phyloP scores from a whole-genome alignment of 2,888 invertebrate species.

The Calameuta filiformis region DNA sequence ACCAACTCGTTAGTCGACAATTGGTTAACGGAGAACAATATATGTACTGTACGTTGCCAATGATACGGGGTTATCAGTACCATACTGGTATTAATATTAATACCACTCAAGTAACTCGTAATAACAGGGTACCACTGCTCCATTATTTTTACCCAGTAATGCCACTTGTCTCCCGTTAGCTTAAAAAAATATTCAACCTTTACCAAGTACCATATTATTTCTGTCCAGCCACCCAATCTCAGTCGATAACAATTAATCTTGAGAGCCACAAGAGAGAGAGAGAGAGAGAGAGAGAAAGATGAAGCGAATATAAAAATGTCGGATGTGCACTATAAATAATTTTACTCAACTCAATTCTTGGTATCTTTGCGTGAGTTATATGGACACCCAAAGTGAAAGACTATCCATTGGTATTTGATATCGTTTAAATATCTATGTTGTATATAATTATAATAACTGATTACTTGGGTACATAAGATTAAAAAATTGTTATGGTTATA shows the following conservation, averaged over 20 bases:
- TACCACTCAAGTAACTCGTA: not conserved
- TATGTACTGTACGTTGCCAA: not conserved
- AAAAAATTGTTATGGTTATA: not conserved
- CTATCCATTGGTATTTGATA: not conserved
- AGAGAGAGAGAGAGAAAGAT: not conserved
- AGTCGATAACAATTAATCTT: not conserved
- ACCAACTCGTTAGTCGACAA: not conserved
- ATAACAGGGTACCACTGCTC: not conserved
- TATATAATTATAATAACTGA: not conserved
- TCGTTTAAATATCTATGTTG: not conserved
- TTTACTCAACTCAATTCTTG: not conserved
- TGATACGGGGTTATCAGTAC: not conserved
- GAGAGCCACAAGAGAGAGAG: not conserved
- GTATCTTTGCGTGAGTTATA: not conserved
- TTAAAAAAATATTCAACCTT: not conserved
- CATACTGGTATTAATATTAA: not conserved
- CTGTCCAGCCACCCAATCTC: not conserved
- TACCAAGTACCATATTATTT: not conserved
- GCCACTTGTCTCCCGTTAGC: not conserved
- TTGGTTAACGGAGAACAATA: not conserved
- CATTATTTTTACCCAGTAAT: not conserved
- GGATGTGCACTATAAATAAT: not conserved
- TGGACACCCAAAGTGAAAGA: not conserved
- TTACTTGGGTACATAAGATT: not conserved
- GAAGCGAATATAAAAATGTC: not conserved